Base-by-base conservation (phyloP, 1,140 invertebrate genomes). In the Acyrthosiphon pisum region DNA sequence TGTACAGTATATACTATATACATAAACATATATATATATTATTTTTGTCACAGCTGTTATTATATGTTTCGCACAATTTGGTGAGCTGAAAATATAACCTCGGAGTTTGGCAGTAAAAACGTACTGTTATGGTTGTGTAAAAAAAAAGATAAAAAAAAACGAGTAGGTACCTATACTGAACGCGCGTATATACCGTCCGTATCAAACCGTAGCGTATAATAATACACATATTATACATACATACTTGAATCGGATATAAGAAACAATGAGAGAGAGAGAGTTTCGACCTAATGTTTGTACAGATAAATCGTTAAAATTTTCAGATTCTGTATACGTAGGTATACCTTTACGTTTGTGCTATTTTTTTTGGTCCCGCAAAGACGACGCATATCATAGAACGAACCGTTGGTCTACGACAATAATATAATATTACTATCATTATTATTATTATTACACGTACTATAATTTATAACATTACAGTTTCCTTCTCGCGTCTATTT, bases 41-140 rank as follows among this genome's bases (percentile, higher is more conserved):
- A 53, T 53, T 89, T 53, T 53, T 37, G 48, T 89, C 87, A n/a
- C 48, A 53, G 44, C 46, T 53, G 48, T 89, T 53, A 89, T 89
- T 53, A 46, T 87, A 53, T 35, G n/a, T 89, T 37, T 37, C 35
- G 48, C 50, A 23, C 48, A 89, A 53, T 53, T 89, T 53, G 87
- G 46, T 18, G 87, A 89, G 48, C 22, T n/a, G 86, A 87, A 87
- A 76, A 76, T 76, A 87, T 87, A 87, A 87, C 44, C 41, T 87
- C 48, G 87, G 48, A 89, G 37, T 87, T 87, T 48, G 46, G 44
- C 30, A 87, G 86, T 87, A 87, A 87, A 87, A 87, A 87, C 30
- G 46, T 50, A 48, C 86, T 48, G 86, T 87, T 87, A 48, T 48
- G 86, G 86, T 37, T 26, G 87, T 53, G 87, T 53, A 89, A 89